Percentiles rank a stretch among this genome's conserved stretches.
These are phyloP conservation scores for Ericerus pela DNA, from an alignment of 1,140 invertebrate genomes.

Conservation along the genomic window DNA sequence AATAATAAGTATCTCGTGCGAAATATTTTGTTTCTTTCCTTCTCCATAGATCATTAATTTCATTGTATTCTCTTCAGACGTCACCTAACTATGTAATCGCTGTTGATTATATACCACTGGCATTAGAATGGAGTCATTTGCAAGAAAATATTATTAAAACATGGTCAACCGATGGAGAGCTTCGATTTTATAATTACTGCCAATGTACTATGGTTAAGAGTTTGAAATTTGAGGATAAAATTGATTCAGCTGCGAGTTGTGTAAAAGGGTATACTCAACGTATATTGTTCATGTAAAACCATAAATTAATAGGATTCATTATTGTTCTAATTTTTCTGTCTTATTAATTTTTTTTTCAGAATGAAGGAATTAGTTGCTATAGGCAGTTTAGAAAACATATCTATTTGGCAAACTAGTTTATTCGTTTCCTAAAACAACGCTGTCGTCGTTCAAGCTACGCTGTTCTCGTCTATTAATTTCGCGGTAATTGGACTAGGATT, in stretches of 20 bases:
- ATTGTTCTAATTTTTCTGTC: background rate
- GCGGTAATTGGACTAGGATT: no score
- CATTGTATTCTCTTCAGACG: background rate
- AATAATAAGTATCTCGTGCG: no score
- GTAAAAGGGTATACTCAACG: background rate
- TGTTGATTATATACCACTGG: background rate
- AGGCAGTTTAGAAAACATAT: no score
- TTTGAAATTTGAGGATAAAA: background rate
- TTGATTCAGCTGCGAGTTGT: background rate
- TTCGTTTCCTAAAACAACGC: no score
- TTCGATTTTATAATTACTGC: background rate
- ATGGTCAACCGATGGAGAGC: background rate
- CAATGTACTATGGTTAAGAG: background rate
- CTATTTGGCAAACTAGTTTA: no score
- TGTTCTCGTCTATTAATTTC: no score
- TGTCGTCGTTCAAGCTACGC: no score
- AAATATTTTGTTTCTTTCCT: background rate
- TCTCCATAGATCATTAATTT: background rate
- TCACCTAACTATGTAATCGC: background rate
- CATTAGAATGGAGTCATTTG: constrained; percentile 1
- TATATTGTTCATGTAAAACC: no score
- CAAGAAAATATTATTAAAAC: background rate
- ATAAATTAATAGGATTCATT: background rate
- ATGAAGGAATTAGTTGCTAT: background rate
- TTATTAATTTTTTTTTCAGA: background rate